Evolutionary conservation across 2,888 invertebrate genomes (phyloP).

Genomic region (Drosophila aldrichi): DNA sequence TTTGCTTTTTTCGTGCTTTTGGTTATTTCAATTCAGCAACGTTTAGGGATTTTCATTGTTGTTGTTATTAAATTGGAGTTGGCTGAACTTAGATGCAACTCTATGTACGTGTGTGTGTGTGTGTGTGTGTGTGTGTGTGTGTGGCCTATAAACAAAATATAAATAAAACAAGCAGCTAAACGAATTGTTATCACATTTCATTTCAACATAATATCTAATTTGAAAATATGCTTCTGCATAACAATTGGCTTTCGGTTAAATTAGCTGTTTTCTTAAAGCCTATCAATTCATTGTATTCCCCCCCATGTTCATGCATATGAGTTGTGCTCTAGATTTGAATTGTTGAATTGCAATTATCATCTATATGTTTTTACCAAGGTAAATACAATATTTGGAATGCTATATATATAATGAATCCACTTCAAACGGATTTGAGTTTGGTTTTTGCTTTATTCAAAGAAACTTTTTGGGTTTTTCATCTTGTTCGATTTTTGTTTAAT

Average conservation of each 20-base stretch:
- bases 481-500: too few species aligned
- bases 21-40: conserved; percentile 58
- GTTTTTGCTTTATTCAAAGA: background rate
- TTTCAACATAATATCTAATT: conserved; percentile 4
- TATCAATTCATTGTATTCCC: background rate
- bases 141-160: conserved; percentile 51
- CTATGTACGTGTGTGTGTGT: background rate
- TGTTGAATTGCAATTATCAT: background rate
- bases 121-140: conserved; percentile 21
- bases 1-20: conserved; percentile 19
- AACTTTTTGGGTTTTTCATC: too few species aligned
- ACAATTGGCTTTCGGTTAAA: conserved; percentile 6
- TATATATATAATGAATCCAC: background rate
- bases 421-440: background rate
- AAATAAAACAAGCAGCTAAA: conserved; percentile 21
- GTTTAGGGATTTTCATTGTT: conserved; percentile 52
- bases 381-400: background rate
- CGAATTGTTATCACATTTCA: conserved; percentile 42
- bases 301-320: background rate
- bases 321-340: background rate
- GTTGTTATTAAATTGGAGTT: conserved; percentile 29
- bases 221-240: background rate
- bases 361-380: background rate
- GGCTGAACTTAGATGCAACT: conserved; percentile 35
- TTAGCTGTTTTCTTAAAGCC: background rate